phyloP scores from a whole-genome alignment of 2,797 vertebrate genomes.

The Ctenochaetus hawaiiensis region DNA sequence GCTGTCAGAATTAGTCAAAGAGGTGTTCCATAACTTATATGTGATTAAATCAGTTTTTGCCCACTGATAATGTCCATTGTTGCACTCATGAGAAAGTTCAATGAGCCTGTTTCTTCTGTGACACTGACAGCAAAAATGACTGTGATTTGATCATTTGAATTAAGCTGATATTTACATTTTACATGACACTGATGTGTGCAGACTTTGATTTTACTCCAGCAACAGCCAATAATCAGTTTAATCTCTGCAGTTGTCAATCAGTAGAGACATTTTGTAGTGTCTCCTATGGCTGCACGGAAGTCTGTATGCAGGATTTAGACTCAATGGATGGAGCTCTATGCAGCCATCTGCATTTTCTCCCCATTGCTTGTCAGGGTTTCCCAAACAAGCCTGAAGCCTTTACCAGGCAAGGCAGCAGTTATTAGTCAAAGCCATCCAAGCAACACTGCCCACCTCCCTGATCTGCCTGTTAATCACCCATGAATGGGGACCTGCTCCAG shows the following conservation, averaged over 20 bases:
- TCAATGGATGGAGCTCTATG: conserved; percentile 25
- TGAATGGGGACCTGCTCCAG: conserved; percentile 68
- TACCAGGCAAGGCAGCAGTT: conserved; percentile 62
- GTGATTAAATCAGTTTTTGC: conserved; percentile 15
- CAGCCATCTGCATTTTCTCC: conserved; percentile 49
- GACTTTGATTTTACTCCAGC: conserved; percentile 44
- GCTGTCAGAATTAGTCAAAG: neutral
- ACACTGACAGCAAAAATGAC: neutral
- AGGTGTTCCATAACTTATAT: neutral
- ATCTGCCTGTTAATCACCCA: conserved; percentile 71
- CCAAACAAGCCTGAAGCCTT: conserved; percentile 63
- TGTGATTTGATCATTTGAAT: conserved; percentile 20
- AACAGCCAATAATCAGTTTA: conserved; percentile 61
- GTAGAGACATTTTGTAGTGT: conserved; percentile 39
- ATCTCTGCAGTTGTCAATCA: conserved; percentile 66
- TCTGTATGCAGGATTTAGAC: conserved; percentile 43
- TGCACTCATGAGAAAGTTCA: conserved; percentile 9
- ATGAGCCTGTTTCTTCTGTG: conserved; percentile 9
- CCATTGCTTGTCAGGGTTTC: conserved; percentile 55
- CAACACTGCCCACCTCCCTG: conserved; percentile 70
- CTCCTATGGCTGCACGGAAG: conserved; percentile 50
- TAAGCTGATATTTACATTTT: conserved; percentile 52
- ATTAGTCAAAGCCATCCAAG: conserved; percentile 71
- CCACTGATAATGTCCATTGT: conserved; percentile 3
- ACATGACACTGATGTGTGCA: conserved; percentile 13